Evolutionary conservation across 2,797 vertebrate species (phyloP), one percentile per base, ranked within the genome.

Genomic region (Thaleichthys pacificus): DNA sequence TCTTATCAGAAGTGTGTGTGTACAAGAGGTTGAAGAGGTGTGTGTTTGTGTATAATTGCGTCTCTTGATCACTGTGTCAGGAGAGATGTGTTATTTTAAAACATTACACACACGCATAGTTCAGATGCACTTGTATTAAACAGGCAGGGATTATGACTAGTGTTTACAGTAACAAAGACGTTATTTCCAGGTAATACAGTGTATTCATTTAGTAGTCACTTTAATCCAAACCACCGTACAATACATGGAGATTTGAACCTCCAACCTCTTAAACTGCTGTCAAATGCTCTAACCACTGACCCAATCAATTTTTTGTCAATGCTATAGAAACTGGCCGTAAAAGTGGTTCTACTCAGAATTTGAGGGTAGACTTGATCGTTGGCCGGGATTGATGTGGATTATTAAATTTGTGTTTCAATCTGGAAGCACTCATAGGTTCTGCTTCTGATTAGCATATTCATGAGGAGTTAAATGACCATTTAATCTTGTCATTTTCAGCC

Each of bases 361-460:
- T 11, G 38, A 42, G 8, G 38, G 38, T 42, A 11, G 17, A 54
- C 17, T 54, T n/a, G 19, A n/a, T 54, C 6, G 3, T 54, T 54
- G 51, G 3, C 51, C n/a, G 9, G 38, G 8, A 42, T 42, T 54
- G 17, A 51, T 51, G 47, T 51, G 47, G 3, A 51, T 51, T 51
- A 51, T 12, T 51, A 28, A 22, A 69, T 60, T 66, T 61, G 57
- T 69, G 70, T 77, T 75, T 68, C 35, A 1, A 4, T 66, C 72
- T 71, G 17, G 47, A 83, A 69, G 58, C 74, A n/a, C 57, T 17
- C 61, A 21, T 68, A 68, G 75, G 70, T 64, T 68, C 81, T 80
- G 69, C 69, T 84, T 80, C 72, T 32, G 72, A 79, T 84, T 73
- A 75, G 73, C 42, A 78, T 77, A 80, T 69, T 80, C n/a, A 21